Evolutionary conservation across 2,888 invertebrate genomes (phyloP).

Genomic region (Dynastes hyllus): DNA sequence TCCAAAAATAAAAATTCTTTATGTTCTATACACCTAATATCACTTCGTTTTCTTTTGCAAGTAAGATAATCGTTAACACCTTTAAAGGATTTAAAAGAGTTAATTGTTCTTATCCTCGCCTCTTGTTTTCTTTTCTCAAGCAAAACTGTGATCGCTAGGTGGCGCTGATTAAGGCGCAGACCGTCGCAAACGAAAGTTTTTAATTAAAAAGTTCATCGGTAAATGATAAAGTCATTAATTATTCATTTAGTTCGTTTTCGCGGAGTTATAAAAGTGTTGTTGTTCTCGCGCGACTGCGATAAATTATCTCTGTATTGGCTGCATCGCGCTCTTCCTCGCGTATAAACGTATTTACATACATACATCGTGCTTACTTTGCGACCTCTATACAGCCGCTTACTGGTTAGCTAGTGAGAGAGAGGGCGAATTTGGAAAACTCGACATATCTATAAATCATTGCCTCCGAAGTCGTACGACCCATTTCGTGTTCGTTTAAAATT

Average conservation of each 20-base stretch:
- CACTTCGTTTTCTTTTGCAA: too few relatives aligned
- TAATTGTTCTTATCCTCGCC: too few relatives aligned
- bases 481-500: slow-evolving; percentile 52
- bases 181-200: not conserved
- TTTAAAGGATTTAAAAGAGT: too few relatives aligned
- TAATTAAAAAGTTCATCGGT: slow-evolving; percentile 35
- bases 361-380: too few relatives aligned
- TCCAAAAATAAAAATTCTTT: too few relatives aligned
- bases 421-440: slow-evolving; percentile 46
- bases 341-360: too few relatives aligned
- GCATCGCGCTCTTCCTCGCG: not conserved
- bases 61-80: too few relatives aligned
- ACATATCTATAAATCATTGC: slow-evolving; percentile 52
- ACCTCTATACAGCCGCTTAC: not conserved
- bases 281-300: slow-evolving; percentile 5
- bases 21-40: too few relatives aligned
- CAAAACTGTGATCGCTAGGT: too few relatives aligned
- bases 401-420: not conserved
- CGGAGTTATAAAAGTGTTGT: slow-evolving; percentile 39
- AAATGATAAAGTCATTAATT: slow-evolving; percentile 44
- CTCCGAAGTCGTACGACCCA: slow-evolving; percentile 50
- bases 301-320: slow-evolving; percentile 40
- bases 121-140: too few relatives aligned
- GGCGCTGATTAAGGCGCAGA: too few relatives aligned
- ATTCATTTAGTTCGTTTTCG: slow-evolving; percentile 39